phyloP scores from a whole-genome alignment of 2,797 vertebrate species.

The Myotis findleyi region DNA sequence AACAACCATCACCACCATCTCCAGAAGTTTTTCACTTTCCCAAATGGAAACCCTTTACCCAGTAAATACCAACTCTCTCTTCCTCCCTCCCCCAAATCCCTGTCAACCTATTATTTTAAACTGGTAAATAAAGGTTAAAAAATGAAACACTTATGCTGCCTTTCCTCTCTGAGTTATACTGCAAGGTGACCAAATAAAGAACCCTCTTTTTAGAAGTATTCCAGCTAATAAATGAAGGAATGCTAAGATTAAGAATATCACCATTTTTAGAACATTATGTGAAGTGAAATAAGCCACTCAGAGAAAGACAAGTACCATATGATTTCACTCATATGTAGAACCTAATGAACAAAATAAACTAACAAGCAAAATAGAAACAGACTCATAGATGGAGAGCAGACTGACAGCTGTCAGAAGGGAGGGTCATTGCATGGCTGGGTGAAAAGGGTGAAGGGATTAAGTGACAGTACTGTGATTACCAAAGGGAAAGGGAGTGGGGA shows the following conservation, averaged over 20 bases:
- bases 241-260: background rate
- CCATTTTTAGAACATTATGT: background rate
- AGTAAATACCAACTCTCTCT: background rate
- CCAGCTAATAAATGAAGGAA: background rate
- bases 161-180: background rate
- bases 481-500: background rate
- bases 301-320: background rate
- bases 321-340: background rate
- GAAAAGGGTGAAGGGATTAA: background rate
- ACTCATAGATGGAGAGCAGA: background rate
- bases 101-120: background rate
- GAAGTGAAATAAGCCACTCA: background rate
- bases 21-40: background rate
- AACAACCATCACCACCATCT: background rate
- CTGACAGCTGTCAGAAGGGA: background rate
- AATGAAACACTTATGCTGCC: slow-evolving; percentile 20
- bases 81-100: background rate
- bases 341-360: background rate
- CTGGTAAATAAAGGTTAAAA: slow-evolving; percentile 17
- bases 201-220: background rate
- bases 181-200: background rate
- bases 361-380: background rate
- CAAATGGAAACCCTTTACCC: background rate
- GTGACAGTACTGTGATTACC: background rate
- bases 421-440: background rate